phyloP scores from a whole-genome alignment of 2,888 invertebrate genomes.

The Adela reaumurella region DNA sequence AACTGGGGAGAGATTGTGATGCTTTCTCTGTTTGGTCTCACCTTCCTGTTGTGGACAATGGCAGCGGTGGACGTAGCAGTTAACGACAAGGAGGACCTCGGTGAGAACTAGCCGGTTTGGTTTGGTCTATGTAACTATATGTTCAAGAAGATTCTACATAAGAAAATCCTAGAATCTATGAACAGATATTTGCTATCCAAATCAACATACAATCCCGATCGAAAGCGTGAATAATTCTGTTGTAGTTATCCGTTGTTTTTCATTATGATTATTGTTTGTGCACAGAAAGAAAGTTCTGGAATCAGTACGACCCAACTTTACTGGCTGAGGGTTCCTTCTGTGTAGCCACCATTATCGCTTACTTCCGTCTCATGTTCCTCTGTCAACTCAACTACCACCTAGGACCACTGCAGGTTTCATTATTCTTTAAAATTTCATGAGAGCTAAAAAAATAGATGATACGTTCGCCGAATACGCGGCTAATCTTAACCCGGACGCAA shows the following conservation, averaged over 20 bases:
- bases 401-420: constrained; percentile 54
- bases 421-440: too few species aligned
- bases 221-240: too few species aligned
- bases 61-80: constrained; percentile 43
- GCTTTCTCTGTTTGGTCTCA: constrained; percentile 54
- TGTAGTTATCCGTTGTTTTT: too few species aligned
- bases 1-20: constrained; percentile 62
- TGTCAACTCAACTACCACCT: constrained; percentile 61
- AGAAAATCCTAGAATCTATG: too few species aligned
- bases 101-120: too few species aligned
- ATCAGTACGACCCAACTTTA: constrained; percentile 59
- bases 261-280: constrained; percentile 10
- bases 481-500: too few species aligned
- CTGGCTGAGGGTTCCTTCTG: constrained; percentile 65
- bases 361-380: constrained; percentile 59
- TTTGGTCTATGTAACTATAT: too few species aligned
- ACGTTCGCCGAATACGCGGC: too few species aligned
- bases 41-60: constrained; percentile 62
- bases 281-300: constrained; percentile 63
- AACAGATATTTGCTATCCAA: too few species aligned
- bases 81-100: constrained; percentile 2
- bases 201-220: too few species aligned
- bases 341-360: constrained; percentile 64
- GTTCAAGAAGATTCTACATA: too few species aligned
- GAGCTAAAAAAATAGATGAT: too few species aligned